Base-by-base conservation (phyloP, 53 echinoderm and acorn worm species). In the Glandiceps talaboti region DNA sequence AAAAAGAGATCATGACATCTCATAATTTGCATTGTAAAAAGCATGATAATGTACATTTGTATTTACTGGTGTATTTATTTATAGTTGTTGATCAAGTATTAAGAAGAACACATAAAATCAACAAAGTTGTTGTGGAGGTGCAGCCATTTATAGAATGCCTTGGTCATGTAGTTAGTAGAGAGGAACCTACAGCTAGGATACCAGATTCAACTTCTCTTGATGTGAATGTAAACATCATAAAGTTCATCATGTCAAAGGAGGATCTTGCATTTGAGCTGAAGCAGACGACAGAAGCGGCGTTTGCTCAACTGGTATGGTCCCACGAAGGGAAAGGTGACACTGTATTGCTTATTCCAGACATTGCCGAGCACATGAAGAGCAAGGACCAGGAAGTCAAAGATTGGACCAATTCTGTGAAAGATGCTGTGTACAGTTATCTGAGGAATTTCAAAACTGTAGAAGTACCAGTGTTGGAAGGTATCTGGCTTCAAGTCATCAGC, bases 161-260 rank as follows among this genome's bases (percentile, higher is more conserved):
- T 14, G 87, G 87, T 73, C 76, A 76, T 73, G 32, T 80, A 29
- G 83, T 79, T 30, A n/a, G 73, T 0, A 28, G 73, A 28, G 87
- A 87, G 29, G 87, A 27, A 30, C 87, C 87, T 73, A 72, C 83
- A 25, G 83, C 87, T 25, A 80, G 73, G 26, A 64, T 87, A 73
- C 87, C 87, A 27, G 83, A 87, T 32, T 83, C 87, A 84, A 73
- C 83, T 26, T 31, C 80, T 14, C 32, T 80, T 12, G 20, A 30
- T 6, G 83, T 83, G 28, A 27, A 33, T 14, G 26, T 28, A 32
- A 29, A 31, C 0, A n/a, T 87, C 29, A 73, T 87, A 76, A 45
- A 80, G 26, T 83, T 76, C 75, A 73, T 87, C 64, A n/a, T 79
- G 25, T 12, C 76, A 26, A 85, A 76, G 29, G 28, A 64, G 75